phyloP scores from a whole-genome alignment of 1,140 invertebrate species.

The Melanaphis sacchari region DNA sequence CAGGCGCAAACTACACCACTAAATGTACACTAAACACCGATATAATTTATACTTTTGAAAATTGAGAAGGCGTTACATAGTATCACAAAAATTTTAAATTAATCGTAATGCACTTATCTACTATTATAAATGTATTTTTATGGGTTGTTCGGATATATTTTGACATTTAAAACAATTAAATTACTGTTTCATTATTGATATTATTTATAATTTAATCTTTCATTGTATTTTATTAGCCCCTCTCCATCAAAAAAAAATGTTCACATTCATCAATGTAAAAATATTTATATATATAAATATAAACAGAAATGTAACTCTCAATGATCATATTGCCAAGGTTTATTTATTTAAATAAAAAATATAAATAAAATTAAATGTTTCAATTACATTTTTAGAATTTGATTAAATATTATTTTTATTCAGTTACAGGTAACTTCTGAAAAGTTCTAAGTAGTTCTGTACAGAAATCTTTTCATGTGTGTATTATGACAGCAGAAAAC shows the following conservation, averaged over 20 bases:
- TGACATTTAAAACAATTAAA: not conserved
- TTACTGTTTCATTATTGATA: not conserved
- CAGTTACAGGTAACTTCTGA: not conserved
- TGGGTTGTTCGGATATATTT: not conserved
- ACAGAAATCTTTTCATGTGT: not conserved
- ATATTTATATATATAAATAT: no score
- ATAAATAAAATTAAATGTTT: no score
- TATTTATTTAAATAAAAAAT: no score
- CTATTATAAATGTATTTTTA: not conserved
- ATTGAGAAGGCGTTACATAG: not conserved
- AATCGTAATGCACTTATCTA: not conserved
- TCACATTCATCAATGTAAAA: no score
- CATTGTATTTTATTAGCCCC: no score
- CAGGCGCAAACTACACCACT: not conserved
- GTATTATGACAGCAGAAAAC: not conserved
- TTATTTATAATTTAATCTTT: no score
- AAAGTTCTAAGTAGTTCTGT: not conserved
- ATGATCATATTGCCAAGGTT: no score
- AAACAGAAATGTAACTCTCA: no score
- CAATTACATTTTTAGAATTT: not conserved
- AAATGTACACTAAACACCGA: not conserved
- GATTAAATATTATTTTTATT: not conserved
- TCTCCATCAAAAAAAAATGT: no score
- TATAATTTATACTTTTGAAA: not conserved
- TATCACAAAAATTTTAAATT: not conserved